Base-by-base conservation (phyloP, 2,797 vertebrate genomes). In the Yasuhikotakia modesta region DNA sequence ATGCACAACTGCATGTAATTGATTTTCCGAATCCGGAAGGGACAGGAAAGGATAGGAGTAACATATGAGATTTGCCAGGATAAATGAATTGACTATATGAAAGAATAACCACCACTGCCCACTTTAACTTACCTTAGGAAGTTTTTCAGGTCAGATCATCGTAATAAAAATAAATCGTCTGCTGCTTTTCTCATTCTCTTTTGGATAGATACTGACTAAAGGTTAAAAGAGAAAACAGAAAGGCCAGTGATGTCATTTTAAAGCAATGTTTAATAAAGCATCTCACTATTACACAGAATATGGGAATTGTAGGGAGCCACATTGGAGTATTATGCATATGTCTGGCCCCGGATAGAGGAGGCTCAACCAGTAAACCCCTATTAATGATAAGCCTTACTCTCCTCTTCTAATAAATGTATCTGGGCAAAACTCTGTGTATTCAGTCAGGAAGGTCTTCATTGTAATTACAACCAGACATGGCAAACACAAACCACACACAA, bases 1-100 rank as follows among this genome's bases (percentile, higher is more conserved):
- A 82, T 85, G 81, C 45, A 21, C 69, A 73, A 85, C 75, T 85
- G 65, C 79, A 84, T 67, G 57, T 66, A 81, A 83, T 73, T 79
- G 65, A 77, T 89, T 87, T 79, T 67, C 84, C 81, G 81, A 79
- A 86, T 76, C 70, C 61, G 64, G 12, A 46, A 82, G 16, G 5
- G 50, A 82, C 13, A 79, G 57, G 22, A 63, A 7, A 68, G 27
- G n/a, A 24, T 64, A 27, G n/a, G 14, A 82, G 53, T 57, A 52
- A 70, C 70, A 4, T 50, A 50, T 43, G 8, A 43, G 8, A 43
- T 43, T 11, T 43, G 39, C 39, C 39, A 10, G 7, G 10, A 43
- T 43, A 43, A 43, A 43, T 43, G 39, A 35, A 43, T 43, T 10
- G 10, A 43, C 10, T 43, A 43, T 43, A 43, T 43, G 10, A 43